Evolutionary conservation across 2,888 invertebrate species (phyloP).

Genomic region (Lithophane socia): DNA sequence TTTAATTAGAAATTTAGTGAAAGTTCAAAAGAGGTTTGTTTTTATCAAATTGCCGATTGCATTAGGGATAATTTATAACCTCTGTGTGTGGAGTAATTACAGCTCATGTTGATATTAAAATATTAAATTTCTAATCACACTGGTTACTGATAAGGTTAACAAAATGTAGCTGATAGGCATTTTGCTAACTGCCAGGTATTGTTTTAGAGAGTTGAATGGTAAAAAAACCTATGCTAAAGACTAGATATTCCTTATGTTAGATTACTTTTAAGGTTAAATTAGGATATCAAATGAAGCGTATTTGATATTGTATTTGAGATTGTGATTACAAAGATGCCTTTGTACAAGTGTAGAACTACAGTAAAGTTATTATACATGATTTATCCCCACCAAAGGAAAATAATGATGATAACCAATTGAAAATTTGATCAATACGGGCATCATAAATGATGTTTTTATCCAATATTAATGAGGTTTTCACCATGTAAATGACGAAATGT

Average conservation of each 20-base stretch:
- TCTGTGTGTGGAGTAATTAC: neutral
- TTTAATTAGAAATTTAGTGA: neutral
- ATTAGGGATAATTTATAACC: slow-evolving; percentile 6
- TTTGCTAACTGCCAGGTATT: slow-evolving; percentile 24
- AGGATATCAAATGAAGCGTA: neutral
- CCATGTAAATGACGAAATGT: neutral
- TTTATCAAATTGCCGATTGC: neutral
- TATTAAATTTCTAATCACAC: slow-evolving; percentile 28
- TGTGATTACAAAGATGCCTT: neutral
- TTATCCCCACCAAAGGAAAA: slow-evolving; percentile 23
- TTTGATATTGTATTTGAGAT: neutral
- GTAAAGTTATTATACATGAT: slow-evolving; percentile 24
- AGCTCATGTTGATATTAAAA: slow-evolving; percentile 12
- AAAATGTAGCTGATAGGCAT: slow-evolving; percentile 39
- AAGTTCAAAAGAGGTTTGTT: neutral
- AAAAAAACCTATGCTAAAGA: neutral
- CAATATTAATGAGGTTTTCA: neutral
- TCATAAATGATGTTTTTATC: neutral
- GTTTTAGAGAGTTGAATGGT: neutral
- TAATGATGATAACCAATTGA: neutral
- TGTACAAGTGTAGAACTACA: neutral
- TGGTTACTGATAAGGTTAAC: slow-evolving; percentile 32
- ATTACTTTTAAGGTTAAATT: slow-evolving; percentile 36
- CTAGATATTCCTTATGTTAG: neutral
- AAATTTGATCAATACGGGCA: neutral